Conservation (phyloP, 2,797 vertebrate genomes). For the Neosilurus mollespiculum region DNA sequence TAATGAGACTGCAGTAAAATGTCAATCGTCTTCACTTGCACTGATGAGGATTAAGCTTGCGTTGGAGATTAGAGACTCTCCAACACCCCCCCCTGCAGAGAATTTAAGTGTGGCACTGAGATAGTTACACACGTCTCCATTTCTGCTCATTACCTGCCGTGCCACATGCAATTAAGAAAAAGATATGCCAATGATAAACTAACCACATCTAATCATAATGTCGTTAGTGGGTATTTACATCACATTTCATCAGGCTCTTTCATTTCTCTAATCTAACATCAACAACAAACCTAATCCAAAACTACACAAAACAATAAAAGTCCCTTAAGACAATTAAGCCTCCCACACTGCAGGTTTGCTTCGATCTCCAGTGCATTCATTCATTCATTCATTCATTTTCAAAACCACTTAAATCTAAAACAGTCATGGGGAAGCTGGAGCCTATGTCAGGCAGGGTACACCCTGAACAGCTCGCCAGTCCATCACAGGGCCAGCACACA, state of each 20-base stretch:
- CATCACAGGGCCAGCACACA: too few relatives aligned
- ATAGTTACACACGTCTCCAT: conserved; percentile 52
- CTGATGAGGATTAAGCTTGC: conserved; percentile 49
- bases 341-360: background rate
- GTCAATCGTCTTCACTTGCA: conserved; percentile 45
- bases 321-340: background rate
- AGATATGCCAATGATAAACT: conserved; percentile 25
- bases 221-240: background rate
- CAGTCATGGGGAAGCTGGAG: too few relatives aligned
- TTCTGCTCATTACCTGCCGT: conserved; percentile 48
- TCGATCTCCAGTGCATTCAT: background rate
- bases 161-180: conserved; percentile 50
- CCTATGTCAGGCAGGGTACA: too few relatives aligned
- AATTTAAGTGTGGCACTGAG: conserved; percentile 37
- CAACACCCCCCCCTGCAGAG: conserved; percentile 14
- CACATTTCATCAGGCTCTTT: conserved; percentile 1
- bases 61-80: conserved; percentile 40
- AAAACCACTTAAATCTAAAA: too few relatives aligned
- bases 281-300: background rate
- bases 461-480: too few relatives aligned
- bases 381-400: too few relatives aligned
- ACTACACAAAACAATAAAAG: background rate
- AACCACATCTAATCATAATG: conserved; percentile 12
- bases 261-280: background rate
- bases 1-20: conserved; percentile 26